Evolutionary conservation across 2,113 vertebrate genomes (phyloP).

Genomic region (Noctilio leporinus): DNA sequence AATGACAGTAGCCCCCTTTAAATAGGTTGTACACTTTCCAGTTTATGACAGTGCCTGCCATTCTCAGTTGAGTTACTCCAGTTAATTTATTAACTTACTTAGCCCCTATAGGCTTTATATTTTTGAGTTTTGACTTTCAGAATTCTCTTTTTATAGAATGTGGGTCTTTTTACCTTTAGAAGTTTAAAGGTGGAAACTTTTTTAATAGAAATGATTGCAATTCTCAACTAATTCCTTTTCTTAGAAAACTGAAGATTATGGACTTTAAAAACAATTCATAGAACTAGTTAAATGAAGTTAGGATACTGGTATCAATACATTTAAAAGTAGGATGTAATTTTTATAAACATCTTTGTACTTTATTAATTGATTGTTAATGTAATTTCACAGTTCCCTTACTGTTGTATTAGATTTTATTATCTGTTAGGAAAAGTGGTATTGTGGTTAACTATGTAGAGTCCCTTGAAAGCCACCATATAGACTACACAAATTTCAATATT

Average conservation of each 20-base stretch:
- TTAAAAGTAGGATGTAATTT: conserved; percentile 9
- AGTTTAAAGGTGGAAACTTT: background rate
- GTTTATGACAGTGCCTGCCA: background rate
- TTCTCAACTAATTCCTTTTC: conserved; percentile 10
- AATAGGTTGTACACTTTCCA: background rate
- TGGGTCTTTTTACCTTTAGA: background rate
- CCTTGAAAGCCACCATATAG: background rate
- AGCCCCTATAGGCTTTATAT: background rate
- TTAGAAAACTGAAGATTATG: conserved; percentile 19
- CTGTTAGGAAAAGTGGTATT: background rate
- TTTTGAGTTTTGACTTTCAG: conserved; percentile 10
- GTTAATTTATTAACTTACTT: conserved; percentile 19
- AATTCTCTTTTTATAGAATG: conserved; percentile 28
- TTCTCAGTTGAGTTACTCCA: background rate
- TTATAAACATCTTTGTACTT: conserved; percentile 25
- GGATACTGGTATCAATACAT: background rate
- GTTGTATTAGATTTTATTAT: background rate
- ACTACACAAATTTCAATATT: background rate
- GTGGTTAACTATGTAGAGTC: background rate
- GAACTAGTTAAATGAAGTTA: background rate
- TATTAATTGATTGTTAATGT: background rate
- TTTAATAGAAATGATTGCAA: background rate
- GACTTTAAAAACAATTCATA: background rate
- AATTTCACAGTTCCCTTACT: background rate
- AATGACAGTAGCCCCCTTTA: background rate